Conservation (phyloP, 2,113 vertebrate genomes). For the Manacus vitellinus region DNA sequence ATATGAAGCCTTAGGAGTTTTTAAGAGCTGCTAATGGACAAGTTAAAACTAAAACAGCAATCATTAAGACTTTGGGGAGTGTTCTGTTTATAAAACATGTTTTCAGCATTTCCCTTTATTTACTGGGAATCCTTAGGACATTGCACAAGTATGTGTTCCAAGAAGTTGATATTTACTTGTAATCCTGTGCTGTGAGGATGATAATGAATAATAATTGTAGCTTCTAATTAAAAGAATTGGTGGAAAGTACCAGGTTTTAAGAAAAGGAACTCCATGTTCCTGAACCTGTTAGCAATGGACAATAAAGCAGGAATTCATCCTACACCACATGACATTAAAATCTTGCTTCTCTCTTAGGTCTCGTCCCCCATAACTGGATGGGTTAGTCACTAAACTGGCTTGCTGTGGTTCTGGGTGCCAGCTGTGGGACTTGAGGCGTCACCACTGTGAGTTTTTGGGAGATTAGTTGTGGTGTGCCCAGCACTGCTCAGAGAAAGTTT, state of each 20-base stretch:
- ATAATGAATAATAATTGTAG: neutral
- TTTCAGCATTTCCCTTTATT: neutral
- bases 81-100: neutral
- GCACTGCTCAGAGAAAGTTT: neutral
- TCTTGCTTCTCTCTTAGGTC: neutral
- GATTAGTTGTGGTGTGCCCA: fast-evolving
- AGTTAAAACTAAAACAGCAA: neutral
- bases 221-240: neutral
- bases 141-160: neutral
- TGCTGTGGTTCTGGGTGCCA: fast-evolving
- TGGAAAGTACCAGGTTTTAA: neutral
- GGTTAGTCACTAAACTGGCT: neutral
- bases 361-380: neutral
- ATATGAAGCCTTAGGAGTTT: neutral
- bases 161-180: neutral
- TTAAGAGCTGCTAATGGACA: neutral
- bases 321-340: neutral
- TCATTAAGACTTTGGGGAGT: neutral
- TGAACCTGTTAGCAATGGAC: neutral
- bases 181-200: neutral
- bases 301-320: neutral
- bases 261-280: neutral
- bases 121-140: neutral
- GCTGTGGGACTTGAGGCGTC: neutral
- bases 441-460: fast-evolving